Evolutionary conservation across 2,888 invertebrate genomes (phyloP).

Genomic region (Diadegma fenestrale): DNA sequence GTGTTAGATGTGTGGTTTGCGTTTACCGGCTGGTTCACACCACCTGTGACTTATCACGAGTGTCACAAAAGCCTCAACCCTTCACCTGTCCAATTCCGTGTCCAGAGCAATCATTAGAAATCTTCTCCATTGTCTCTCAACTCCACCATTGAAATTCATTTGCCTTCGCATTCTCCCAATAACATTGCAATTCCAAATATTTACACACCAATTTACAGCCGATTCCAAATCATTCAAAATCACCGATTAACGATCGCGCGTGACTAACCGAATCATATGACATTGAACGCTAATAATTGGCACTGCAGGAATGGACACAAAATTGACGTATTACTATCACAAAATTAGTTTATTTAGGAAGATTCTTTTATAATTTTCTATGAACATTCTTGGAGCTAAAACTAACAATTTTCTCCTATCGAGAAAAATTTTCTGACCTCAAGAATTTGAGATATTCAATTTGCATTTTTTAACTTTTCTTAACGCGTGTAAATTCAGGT

Average conservation of each 20-base stretch:
- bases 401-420: no score
- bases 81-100: slow-evolving; percentile 23
- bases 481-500: no score
- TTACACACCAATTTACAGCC: background rate
- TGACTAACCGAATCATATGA: no score
- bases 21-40: slow-evolving; percentile 53
- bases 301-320: no score
- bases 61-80: slow-evolving; percentile 28
- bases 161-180: background rate
- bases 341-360: no score
- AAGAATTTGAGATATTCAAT: no score
- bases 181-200: background rate
- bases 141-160: background rate
- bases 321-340: no score
- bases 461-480: no score
- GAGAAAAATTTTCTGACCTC: no score
- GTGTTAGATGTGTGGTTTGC: slow-evolving; percentile 50
- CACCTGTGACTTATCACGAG: slow-evolving; percentile 50
- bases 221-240: background rate
- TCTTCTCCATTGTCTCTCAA: background rate
- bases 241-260: background rate
- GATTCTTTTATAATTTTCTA: no score
- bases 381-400: no score
- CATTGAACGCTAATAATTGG: no score
- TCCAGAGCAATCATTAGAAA: slow-evolving; percentile 22